A percentile compares a stretch with the other conserved stretches of the same genome.
These are phyloP conservation scores for Syndactyla subalaris DNA, from an alignment of 2,797 vertebrate species.

Conservation along the genomic window DNA sequence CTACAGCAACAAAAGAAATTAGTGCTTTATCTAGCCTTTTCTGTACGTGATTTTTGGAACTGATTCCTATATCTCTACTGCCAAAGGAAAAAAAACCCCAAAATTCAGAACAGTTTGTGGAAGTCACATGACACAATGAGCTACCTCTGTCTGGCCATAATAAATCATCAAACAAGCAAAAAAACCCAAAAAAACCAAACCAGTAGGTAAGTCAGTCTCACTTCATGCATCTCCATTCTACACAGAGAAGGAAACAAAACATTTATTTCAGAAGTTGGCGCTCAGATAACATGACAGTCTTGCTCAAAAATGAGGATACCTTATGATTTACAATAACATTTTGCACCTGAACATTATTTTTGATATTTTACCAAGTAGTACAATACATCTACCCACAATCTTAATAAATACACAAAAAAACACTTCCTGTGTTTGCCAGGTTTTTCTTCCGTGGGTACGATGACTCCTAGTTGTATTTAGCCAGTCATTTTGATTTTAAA, in stretches of 20 bases:
- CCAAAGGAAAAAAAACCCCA: not conserved
- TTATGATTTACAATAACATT: not conserved
- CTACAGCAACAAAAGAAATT: not conserved
- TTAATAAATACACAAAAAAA: rapidly evolving
- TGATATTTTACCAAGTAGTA: not conserved
- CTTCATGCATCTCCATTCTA: not conserved
- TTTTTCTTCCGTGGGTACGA: not conserved
- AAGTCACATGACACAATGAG: not conserved
- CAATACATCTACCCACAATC: not conserved
- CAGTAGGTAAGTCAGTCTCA: not conserved
- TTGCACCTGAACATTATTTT: not conserved
- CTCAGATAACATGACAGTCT: not conserved
- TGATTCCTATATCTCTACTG: not conserved
- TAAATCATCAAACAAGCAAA: not conserved
- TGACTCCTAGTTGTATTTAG: not conserved
- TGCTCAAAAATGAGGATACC: not conserved
- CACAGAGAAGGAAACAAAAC: not conserved
- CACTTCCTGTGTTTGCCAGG: not conserved
- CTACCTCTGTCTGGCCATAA: not conserved
- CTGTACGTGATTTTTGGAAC: not conserved
- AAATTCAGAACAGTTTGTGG: not conserved
- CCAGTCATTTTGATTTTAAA: not conserved
- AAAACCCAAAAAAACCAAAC: not conserved
- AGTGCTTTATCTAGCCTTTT: not conserved
- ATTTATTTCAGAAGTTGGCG: not conserved